phyloP scores from a whole-genome alignment of 2,113 vertebrate genomes.

The Hippocampus guttulatus region DNA sequence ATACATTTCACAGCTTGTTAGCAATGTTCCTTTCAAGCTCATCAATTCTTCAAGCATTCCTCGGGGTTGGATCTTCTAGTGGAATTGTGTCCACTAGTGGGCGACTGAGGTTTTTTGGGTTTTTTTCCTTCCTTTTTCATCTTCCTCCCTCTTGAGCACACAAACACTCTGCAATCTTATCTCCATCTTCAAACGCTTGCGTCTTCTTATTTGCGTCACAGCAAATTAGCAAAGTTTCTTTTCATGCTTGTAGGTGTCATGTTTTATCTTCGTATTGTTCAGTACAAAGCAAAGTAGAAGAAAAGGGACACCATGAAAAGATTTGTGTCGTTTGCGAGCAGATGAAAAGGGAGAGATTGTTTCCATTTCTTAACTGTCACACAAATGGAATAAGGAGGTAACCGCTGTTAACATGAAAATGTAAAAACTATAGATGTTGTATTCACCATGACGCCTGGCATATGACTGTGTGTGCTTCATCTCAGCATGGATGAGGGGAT shows the following conservation, averaged over 20 bases:
- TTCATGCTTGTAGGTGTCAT: slow-evolving; percentile 64
- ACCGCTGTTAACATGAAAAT: background rate
- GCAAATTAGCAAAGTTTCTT: slow-evolving; percentile 64
- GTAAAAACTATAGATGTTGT: background rate
- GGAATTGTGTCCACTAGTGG: slow-evolving; percentile 49
- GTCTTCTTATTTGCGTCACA: slow-evolving; percentile 67
- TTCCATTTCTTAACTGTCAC: background rate
- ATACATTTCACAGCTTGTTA: background rate
- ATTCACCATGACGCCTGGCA: too few relatives aligned
- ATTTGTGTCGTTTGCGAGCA: background rate
- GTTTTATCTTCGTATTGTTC: slow-evolving; percentile 5
- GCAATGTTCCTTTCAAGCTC: background rate
- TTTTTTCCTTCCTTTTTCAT: background rate
- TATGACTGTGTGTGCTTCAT: background rate
- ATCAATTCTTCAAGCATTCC: background rate
- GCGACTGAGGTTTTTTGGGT: slow-evolving; percentile 21
- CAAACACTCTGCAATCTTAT: slow-evolving; percentile 71
- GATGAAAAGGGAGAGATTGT: background rate
- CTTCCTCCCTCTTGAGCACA: slow-evolving; percentile 13
- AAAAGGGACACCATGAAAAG: background rate
- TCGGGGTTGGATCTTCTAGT: background rate
- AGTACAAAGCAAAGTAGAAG: background rate
- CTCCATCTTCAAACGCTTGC: slow-evolving; percentile 72
- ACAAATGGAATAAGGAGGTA: background rate
- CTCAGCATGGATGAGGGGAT: too few relatives aligned